Conservation (phyloP, 2,113 vertebrate species). For the Xyrauchen texanus region DNA sequence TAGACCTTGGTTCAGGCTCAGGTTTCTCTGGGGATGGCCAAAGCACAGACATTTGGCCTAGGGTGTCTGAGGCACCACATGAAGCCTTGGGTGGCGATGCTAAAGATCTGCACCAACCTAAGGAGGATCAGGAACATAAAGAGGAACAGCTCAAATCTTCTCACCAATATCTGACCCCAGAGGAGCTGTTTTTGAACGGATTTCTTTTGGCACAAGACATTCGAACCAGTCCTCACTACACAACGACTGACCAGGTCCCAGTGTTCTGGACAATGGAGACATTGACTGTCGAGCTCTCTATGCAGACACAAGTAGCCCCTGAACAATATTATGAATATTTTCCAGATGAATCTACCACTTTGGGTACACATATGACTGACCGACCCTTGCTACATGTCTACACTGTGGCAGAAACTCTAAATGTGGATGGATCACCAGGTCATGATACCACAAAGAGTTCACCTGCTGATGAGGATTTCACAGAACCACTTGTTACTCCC, state of each 20-base stretch:
- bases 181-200: slow-evolving; percentile 52
- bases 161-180: slow-evolving; percentile 30
- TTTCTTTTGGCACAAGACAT: slow-evolving; percentile 57
- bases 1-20: slow-evolving; percentile 82
- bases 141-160: slow-evolving; percentile 57
- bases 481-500: background rate
- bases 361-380: slow-evolving; percentile 39
- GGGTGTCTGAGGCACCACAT: slow-evolving; percentile 65
- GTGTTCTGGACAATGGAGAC: slow-evolving; percentile 67
- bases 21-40: slow-evolving; percentile 78
- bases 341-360: slow-evolving; percentile 57
- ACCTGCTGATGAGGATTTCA: slow-evolving; percentile 3
- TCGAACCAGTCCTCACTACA: slow-evolving; percentile 63
- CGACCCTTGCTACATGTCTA: slow-evolving; percentile 22
- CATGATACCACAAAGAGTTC: background rate
- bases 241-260: slow-evolving; percentile 61
- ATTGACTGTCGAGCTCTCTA: slow-evolving; percentile 63
- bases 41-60: slow-evolving; percentile 68
- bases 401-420: slow-evolving; percentile 6
- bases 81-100: slow-evolving; percentile 55
- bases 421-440: slow-evolving; percentile 25
- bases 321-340: slow-evolving; percentile 57
- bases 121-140: slow-evolving; percentile 61
- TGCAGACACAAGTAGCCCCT: slow-evolving; percentile 66
- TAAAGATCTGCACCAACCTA: slow-evolving; percentile 57